A percentile compares a stretch with the other conserved stretches of the same genome.
phyloP scores from a whole-genome alignment of 2,113 vertebrate species.

The Pandion haliaetus region DNA sequence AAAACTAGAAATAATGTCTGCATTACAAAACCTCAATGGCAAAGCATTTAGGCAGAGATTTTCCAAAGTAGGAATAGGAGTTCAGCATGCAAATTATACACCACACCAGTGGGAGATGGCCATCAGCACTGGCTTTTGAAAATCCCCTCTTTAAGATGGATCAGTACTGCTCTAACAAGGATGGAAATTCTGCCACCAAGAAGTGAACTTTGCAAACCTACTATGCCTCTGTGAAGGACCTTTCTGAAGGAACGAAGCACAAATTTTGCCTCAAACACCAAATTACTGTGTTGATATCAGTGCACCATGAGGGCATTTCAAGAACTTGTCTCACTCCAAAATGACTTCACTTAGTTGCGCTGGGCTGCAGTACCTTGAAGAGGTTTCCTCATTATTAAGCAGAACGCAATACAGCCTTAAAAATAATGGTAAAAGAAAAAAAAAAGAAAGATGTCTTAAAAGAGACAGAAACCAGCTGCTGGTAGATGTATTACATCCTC shows the following conservation, averaged over 20 bases:
- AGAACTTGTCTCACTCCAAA: not conserved
- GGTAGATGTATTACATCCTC: not conserved
- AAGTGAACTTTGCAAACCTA: not conserved
- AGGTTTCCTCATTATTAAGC: not conserved
- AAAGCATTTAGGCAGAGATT: not conserved
- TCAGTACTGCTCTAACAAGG: not conserved
- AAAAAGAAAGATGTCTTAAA: not conserved
- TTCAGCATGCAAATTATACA: not conserved
- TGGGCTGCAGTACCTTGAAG: not conserved
- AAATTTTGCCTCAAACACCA: not conserved
- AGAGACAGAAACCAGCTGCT: conserved; percentile 19
- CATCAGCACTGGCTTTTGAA: not conserved
- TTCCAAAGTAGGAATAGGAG: not conserved
- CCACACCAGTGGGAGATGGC: not conserved
- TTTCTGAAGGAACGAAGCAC: not conserved
- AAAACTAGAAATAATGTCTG: not conserved
- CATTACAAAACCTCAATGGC: not conserved
- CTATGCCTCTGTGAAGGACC: not conserved
- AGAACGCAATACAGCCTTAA: not conserved
- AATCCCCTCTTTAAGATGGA: not conserved
- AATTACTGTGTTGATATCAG: not conserved
- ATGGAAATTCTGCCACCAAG: not conserved
- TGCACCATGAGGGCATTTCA: not conserved
- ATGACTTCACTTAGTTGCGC: not conserved
- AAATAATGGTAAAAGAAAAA: not conserved